Evolutionary conservation across 1,140 invertebrate species (phyloP).

Genomic region (Notospermus geniculatus): DNA sequence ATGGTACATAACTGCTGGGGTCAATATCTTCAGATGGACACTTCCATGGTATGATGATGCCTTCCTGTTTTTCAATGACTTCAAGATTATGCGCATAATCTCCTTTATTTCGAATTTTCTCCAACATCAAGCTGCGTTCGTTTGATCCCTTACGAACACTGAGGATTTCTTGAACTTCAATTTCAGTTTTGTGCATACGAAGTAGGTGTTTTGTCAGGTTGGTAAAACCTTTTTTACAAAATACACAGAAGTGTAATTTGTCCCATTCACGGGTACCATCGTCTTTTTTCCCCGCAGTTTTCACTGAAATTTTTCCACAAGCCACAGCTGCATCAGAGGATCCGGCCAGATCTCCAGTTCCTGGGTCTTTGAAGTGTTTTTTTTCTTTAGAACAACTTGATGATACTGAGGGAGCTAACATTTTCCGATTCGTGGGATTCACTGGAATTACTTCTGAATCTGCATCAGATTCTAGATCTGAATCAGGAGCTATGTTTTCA

Average conservation of each 20-base stretch:
- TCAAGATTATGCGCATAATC: neutral
- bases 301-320: too few relatives aligned
- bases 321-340: too few relatives aligned
- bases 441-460: too few relatives aligned
- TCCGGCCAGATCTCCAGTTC: too few relatives aligned
- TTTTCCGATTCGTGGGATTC: too few relatives aligned
- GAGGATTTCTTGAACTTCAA: neutral
- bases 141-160: neutral
- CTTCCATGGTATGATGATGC: neutral
- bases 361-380: too few relatives aligned
- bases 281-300: too few relatives aligned
- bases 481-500: too few relatives aligned
- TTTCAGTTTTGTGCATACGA: neutral
- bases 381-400: too few relatives aligned
- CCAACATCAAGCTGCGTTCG: neutral
- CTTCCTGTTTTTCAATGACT: neutral
- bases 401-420: too few relatives aligned
- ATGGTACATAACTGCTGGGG: neutral
- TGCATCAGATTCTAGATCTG: too few relatives aligned
- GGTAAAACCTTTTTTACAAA: neutral
- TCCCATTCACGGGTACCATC: too few relatives aligned
- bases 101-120: neutral
- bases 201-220: neutral
- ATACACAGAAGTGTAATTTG: neutral
- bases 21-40: neutral